Conservation (phyloP, 1,140 invertebrate species). For the Sarcophaga bullata region DNA sequence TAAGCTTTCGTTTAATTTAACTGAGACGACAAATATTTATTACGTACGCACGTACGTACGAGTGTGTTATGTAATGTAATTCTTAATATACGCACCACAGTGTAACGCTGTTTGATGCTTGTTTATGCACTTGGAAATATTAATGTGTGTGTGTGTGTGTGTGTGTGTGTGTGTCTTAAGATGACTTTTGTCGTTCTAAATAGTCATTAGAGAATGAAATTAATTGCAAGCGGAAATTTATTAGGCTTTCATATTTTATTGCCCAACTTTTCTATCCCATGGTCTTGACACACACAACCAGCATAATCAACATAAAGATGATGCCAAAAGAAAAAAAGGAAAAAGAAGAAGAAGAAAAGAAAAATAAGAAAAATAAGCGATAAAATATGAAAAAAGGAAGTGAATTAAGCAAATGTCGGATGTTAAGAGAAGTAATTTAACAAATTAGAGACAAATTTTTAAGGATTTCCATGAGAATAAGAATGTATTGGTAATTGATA, state of each 20-base stretch:
- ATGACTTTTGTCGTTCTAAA: slow-evolving; percentile 29
- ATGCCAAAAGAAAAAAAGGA: too few species aligned
- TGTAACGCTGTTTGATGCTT: slow-evolving; percentile 1
- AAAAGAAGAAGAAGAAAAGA: too few species aligned
- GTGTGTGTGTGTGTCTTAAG: neutral
- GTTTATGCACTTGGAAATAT: neutral
- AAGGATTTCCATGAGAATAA: neutral
- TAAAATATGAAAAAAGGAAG: neutral
- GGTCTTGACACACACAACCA: neutral
- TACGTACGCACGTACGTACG: neutral
- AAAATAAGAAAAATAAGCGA: too few species aligned
- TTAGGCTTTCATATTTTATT: slow-evolving; percentile 37
- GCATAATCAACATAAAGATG: too few species aligned
- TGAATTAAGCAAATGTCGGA: slow-evolving; percentile 2
- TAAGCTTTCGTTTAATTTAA: too few species aligned
- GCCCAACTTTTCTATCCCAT: slow-evolving; percentile 32
- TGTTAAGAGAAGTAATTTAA: neutral
- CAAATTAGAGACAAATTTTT: neutral
- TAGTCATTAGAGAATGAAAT: slow-evolving; percentile 34
- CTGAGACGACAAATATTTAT: neutral
- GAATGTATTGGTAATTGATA: too few species aligned
- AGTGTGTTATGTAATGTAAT: neutral
- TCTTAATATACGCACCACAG: neutral
- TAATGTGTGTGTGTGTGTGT: neutral
- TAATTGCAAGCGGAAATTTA: slow-evolving; percentile 37